Conservation (phyloP, 2,888 invertebrate species). For the Entomobrya multifasciata region DNA sequence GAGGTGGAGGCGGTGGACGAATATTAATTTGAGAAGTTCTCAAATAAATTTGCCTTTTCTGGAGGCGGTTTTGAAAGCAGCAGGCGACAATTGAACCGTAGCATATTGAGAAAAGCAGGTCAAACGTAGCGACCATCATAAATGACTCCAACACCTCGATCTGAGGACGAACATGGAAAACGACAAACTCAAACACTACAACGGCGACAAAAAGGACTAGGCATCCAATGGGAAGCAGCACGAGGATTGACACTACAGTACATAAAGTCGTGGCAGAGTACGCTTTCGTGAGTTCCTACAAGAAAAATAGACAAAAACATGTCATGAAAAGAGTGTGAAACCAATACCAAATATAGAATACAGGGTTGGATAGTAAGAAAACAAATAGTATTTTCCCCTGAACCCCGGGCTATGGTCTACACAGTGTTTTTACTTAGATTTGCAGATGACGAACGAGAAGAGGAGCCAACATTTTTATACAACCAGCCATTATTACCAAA, state of each 20-base stretch:
- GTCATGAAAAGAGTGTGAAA: too few relatives aligned
- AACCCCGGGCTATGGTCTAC: too few relatives aligned
- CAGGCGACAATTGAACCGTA: constrained; percentile 66
- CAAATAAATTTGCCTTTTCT: constrained; percentile 60
- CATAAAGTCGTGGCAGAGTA: constrained; percentile 69
- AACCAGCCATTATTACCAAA: too few relatives aligned
- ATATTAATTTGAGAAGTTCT: constrained; percentile 61
- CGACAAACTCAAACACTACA: constrained; percentile 54
- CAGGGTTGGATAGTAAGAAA: too few relatives aligned
- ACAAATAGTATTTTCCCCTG: not conserved
- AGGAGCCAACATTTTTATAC: not conserved
- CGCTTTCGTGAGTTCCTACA: constrained; percentile 62
- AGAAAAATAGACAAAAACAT: constrained; percentile 13
- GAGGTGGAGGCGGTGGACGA: constrained; percentile 44
- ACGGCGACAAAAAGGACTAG: constrained; percentile 65
- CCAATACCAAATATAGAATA: too few relatives aligned
- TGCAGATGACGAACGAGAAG: not conserved
- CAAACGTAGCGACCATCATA: constrained; percentile 62
- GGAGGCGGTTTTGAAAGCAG: constrained; percentile 60
- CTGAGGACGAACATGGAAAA: constrained; percentile 53
- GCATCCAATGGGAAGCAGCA: constrained; percentile 60
- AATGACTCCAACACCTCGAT: constrained; percentile 66
- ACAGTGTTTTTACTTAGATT: not conserved
- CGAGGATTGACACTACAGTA: constrained; percentile 67
- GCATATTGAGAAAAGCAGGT: constrained; percentile 64